These are phyloP conservation scores for Drosophila koepferae DNA, from an alignment of 2,888 invertebrate species.

Conservation along the genomic window DNA sequence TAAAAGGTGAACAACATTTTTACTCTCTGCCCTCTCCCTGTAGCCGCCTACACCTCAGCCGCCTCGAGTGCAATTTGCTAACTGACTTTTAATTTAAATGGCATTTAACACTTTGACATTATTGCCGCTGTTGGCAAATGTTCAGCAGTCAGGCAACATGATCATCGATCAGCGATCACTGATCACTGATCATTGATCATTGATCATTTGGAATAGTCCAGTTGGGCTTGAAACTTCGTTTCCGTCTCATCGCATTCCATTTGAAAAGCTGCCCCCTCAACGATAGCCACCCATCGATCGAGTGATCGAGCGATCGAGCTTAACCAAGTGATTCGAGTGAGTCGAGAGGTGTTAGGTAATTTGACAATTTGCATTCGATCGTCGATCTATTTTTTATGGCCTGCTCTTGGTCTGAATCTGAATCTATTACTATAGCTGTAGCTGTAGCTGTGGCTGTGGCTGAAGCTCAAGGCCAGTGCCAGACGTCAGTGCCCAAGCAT, in stretches of 20 bases:
- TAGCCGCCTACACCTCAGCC: neutral
- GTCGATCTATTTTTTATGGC: slow-evolving; percentile 60
- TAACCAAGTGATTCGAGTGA: slow-evolving; percentile 34
- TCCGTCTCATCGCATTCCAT: slow-evolving; percentile 16
- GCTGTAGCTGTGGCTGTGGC: slow-evolving; percentile 5
- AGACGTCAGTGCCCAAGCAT: slow-evolving; percentile 24
- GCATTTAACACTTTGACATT: slow-evolving; percentile 78
- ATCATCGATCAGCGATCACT: slow-evolving; percentile 28
- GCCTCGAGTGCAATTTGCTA: slow-evolving; percentile 22
- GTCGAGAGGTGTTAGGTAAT: slow-evolving; percentile 32
- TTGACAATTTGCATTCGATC: slow-evolving; percentile 46
- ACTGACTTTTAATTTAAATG: slow-evolving; percentile 37
- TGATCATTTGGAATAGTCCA: slow-evolving; percentile 6
- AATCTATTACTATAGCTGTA: neutral
- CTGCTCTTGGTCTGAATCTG: slow-evolving; percentile 19
- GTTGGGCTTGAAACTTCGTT: slow-evolving; percentile 13
- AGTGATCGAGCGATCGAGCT: slow-evolving; percentile 24
- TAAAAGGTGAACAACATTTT: slow-evolving; percentile 76
- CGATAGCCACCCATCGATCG: neutral
- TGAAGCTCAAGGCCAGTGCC: slow-evolving; percentile 67
- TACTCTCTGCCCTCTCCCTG: neutral
- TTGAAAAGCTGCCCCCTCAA: neutral
- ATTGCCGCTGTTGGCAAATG: slow-evolving; percentile 45
- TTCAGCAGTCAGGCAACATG: slow-evolving; percentile 8
- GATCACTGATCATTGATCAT: slow-evolving; percentile 1